Conservation (phyloP, 1,140 invertebrate genomes). For the Adelges cooleyi region DNA sequence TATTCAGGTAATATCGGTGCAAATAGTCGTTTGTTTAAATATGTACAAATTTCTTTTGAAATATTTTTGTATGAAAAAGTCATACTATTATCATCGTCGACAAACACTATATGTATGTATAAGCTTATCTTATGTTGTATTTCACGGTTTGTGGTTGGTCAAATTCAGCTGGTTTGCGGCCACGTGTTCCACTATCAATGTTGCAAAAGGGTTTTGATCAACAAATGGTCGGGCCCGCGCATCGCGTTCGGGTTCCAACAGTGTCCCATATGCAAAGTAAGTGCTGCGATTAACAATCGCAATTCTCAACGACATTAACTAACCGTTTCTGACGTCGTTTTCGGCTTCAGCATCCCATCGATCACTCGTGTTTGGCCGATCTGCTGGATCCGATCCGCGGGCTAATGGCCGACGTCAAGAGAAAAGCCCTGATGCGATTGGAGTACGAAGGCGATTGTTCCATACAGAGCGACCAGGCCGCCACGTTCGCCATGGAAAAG, state of each 20-base stretch:
- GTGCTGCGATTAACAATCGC: not conserved
- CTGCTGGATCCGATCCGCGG: slow-evolving; percentile 66
- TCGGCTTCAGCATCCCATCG: slow-evolving; percentile 62
- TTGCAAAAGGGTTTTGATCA: slow-evolving; percentile 70
- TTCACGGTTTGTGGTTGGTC: too few species aligned
- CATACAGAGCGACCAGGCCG: slow-evolving; percentile 52
- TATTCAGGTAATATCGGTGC: slow-evolving; percentile 57
- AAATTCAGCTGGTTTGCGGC: slow-evolving; percentile 81
- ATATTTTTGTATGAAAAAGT: too few species aligned
- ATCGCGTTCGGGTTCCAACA: slow-evolving; percentile 93
- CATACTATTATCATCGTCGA: too few species aligned
- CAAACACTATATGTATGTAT: too few species aligned
- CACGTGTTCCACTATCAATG: slow-evolving; percentile 95
- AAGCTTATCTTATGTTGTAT: too few species aligned
- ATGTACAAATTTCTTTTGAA: too few species aligned
- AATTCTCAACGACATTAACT: not conserved
- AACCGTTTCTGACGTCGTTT: not conserved
- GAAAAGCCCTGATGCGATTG: slow-evolving; percentile 88
- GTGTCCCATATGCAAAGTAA: slow-evolving; percentile 93
- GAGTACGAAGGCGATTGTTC: slow-evolving; percentile 84
- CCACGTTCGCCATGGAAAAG: slow-evolving; percentile 85
- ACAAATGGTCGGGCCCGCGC: slow-evolving; percentile 84
- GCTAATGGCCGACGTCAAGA: slow-evolving; percentile 77
- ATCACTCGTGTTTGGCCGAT: slow-evolving; percentile 65
- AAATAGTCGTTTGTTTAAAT: too few species aligned